phyloP scores from a whole-genome alignment of 1,140 invertebrate genomes.

The Luehdorfia chinensis region DNA sequence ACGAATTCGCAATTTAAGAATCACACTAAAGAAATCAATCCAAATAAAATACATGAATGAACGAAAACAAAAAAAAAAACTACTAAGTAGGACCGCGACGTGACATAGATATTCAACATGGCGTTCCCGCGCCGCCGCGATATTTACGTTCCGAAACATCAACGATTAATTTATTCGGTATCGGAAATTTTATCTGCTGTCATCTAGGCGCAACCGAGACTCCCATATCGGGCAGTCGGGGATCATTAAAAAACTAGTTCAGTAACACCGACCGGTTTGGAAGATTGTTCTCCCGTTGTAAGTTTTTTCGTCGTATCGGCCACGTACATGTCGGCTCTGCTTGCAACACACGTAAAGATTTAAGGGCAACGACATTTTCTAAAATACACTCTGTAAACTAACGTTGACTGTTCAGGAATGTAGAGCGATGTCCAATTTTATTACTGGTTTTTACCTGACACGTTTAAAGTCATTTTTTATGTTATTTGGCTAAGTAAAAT shows the following conservation, averaged over 20 bases:
- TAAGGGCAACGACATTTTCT: slow-evolving; percentile 21
- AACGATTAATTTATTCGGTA: slow-evolving; percentile 64
- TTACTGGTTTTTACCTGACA: too few species aligned
- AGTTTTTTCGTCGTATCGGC: slow-evolving; percentile 24
- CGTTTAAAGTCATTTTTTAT: too few species aligned
- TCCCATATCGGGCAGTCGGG: slow-evolving; percentile 46
- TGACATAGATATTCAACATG: slow-evolving; percentile 12
- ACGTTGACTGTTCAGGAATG: too few species aligned
- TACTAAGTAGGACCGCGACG: neutral
- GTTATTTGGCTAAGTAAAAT: too few species aligned
- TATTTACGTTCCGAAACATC: slow-evolving; percentile 25
- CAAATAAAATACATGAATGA: neutral
- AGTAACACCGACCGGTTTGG: slow-evolving; percentile 34
- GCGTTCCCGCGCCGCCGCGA: slow-evolving; percentile 6
- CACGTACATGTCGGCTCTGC: slow-evolving; percentile 16
- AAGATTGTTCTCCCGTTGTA: slow-evolving; percentile 20
- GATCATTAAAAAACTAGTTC: slow-evolving; percentile 64
- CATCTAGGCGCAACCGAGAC: slow-evolving; percentile 61
- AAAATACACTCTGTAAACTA: neutral
- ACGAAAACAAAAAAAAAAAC: neutral
- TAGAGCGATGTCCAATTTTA: neutral
- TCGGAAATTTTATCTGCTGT: slow-evolving; percentile 55
- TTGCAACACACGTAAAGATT: slow-evolving; percentile 20
- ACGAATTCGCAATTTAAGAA: too few species aligned
- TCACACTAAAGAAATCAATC: too few species aligned